Conservation (phyloP, 2,797 vertebrate genomes). For the Anabas testudineus region DNA sequence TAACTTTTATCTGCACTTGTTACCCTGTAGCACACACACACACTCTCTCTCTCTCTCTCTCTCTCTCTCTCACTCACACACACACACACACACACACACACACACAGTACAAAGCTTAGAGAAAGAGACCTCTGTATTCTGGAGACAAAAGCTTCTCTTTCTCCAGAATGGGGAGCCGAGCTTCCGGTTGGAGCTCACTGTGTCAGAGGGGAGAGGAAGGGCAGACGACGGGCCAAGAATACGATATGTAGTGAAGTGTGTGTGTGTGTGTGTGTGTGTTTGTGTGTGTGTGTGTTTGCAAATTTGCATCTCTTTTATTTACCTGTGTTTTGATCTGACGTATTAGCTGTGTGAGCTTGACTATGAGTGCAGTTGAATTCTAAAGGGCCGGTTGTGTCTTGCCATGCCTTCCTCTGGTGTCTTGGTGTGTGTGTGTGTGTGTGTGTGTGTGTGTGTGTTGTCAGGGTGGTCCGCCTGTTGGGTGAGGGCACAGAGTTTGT, state of each 20-base stretch:
- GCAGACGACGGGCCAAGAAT: conserved; percentile 82
- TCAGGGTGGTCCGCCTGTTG: conserved; percentile 66
- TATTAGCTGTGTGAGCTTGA: conserved; percentile 42
- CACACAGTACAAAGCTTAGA: conserved; percentile 53
- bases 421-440: conserved; percentile 6
- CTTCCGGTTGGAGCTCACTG: conserved; percentile 90
- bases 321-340: conserved; percentile 42
- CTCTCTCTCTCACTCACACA: conserved; percentile 27
- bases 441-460: conserved; percentile 32
- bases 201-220: conserved; percentile 87
- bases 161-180: conserved; percentile 83
- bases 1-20: conserved; percentile 80
- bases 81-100: conserved; percentile 32
- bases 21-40: conserved; percentile 52
- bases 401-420: background rate
- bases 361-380: conserved; percentile 40
- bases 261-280: conserved; percentile 33
- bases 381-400: conserved; percentile 37
- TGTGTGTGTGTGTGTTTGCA: conserved; percentile 30
- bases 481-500: conserved; percentile 84
- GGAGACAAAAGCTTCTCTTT: conserved; percentile 88
- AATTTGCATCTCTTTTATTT: conserved; percentile 42
- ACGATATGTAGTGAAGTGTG: conserved; percentile 67
- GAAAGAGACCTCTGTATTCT: conserved; percentile 87
- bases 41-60: conserved; percentile 18